Evolutionary conservation across 2,888 invertebrate genomes (phyloP), one percentile per base, ranked within the genome.

Genomic region (Apodemia mormo): DNA sequence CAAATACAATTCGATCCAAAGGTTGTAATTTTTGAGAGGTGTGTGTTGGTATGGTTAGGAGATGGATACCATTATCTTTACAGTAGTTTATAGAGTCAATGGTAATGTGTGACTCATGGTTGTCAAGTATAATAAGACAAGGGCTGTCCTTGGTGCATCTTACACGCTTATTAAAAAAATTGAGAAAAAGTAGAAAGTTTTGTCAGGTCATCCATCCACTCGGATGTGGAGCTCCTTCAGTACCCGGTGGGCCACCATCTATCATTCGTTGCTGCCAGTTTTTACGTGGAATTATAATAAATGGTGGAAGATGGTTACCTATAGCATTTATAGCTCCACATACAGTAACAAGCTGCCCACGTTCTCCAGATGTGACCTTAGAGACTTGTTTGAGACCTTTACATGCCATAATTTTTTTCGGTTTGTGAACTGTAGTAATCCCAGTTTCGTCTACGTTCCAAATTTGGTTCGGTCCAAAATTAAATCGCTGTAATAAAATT

Each of bases 21-120:
- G 78, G 78, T 72, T 81, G 77, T 43, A 73, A 30, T 70, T 76
- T 74, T 43, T 74, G 72, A 37, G 70, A 71, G 14, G 72, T 72
- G 52, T 86, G 84, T 12, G 84, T 84, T 45, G 84, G 85, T 70
- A 87, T 77, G 9, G 83, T 82, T 45, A 88, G 67, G 58, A 87
- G 74, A 66, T 79, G 75, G 22, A 88, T 80, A 22, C 86, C 84
- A 77, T 84, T 80, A 9, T 83, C 82, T 78, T 81, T 82, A 67
- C 80, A 78, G 67, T 75, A 77, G 66, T 84, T 49, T 49, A 49
- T 45, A 45, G 45, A 45, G 45, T 45, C 45, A 29, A 82, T 71
- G 56, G 30, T 65, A 64, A 82, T 72, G 71, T 83, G 81, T 29
- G 71, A 70, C 68, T 81, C 78, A 72, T 83, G 82, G 68, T 81